A percentile compares a stretch with the other conserved stretches of the same genome.
These are phyloP conservation scores for Chionis minor DNA, from an alignment of 2,113 vertebrate genomes.

Conservation along the genomic window DNA sequence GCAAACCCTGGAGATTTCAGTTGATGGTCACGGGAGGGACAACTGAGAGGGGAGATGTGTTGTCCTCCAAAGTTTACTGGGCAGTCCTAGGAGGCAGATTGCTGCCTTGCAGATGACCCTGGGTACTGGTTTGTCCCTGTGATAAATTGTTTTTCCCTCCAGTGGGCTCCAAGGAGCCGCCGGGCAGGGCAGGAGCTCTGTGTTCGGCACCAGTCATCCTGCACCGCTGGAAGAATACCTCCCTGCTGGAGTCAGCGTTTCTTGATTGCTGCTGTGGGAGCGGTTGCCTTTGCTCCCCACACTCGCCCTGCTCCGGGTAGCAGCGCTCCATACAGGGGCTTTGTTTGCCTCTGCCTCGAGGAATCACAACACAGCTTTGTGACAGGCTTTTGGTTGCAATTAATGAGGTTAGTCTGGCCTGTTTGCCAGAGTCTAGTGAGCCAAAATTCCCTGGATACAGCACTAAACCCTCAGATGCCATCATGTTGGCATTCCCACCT, in stretches of 20 bases:
- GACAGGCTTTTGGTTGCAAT: not conserved
- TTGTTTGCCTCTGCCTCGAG: not conserved
- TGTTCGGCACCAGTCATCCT: too few relatives aligned
- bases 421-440: not conserved
- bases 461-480: not conserved
- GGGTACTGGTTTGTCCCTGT: not conserved
- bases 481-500: not conserved
- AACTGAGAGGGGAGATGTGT: not conserved
- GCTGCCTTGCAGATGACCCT: not conserved
- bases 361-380: not conserved
- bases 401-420: not conserved
- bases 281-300: not conserved
- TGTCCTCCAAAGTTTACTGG: not conserved
- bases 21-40: not conserved
- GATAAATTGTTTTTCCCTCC: not conserved
- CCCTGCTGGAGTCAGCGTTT: not conserved
- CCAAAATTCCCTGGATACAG: not conserved
- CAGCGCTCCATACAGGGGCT: not conserved
- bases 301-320: not conserved
- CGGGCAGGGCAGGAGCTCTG: not conserved
- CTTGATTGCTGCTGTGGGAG: not conserved
- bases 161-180: not conserved
- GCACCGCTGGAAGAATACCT: not conserved
- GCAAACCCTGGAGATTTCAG: not conserved
- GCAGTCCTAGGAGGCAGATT: not conserved